Conservation (phyloP, 2,888 invertebrate species). For the Clepsis dumicolana region DNA sequence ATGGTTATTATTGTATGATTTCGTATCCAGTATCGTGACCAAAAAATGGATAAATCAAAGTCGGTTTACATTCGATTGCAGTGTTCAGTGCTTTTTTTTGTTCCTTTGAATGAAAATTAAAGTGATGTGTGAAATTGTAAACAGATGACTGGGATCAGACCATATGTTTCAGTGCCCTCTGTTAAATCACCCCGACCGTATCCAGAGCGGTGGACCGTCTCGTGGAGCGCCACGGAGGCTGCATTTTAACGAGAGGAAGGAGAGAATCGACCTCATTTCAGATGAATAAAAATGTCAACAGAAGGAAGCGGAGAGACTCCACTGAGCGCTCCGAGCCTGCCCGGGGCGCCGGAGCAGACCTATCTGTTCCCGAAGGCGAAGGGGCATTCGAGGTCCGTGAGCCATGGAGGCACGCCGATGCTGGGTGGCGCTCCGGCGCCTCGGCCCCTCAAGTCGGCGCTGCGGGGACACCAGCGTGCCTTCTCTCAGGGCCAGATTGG, state of each 20-base stretch:
- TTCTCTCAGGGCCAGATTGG: conserved; percentile 95
- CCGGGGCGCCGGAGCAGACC: conserved; percentile 83
- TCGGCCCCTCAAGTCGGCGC: conserved; percentile 90
- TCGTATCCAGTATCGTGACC: conserved; percentile 48
- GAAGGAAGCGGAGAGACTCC: conserved; percentile 88
- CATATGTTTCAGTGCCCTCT: conserved; percentile 77
- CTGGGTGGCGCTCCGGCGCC: conserved; percentile 82
- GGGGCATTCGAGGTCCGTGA: conserved; percentile 93
- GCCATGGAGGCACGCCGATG: conserved; percentile 91
- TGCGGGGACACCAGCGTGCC: conserved; percentile 93
- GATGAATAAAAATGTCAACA: conserved; percentile 90
- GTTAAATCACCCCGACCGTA: conserved; percentile 58
- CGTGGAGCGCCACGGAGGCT: conserved; percentile 57
- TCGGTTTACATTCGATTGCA: conserved; percentile 51
- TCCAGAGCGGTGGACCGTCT: conserved; percentile 57
- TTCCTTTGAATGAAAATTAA: conserved; percentile 56
- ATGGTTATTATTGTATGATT: conserved; percentile 49
- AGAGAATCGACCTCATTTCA: conserved; percentile 73
- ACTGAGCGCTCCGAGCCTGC: conserved; percentile 79
- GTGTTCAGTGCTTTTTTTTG: conserved; percentile 54
- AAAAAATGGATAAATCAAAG: conserved; percentile 53
- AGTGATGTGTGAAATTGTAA: conserved; percentile 76
- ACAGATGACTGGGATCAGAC: conserved; percentile 74
- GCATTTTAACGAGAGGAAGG: conserved; percentile 81
- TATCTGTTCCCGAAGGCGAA: conserved; percentile 83